These are phyloP conservation scores for Dinothrombium tinctorium DNA, from an alignment of 1,140 invertebrate genomes.

Conservation along the genomic window DNA sequence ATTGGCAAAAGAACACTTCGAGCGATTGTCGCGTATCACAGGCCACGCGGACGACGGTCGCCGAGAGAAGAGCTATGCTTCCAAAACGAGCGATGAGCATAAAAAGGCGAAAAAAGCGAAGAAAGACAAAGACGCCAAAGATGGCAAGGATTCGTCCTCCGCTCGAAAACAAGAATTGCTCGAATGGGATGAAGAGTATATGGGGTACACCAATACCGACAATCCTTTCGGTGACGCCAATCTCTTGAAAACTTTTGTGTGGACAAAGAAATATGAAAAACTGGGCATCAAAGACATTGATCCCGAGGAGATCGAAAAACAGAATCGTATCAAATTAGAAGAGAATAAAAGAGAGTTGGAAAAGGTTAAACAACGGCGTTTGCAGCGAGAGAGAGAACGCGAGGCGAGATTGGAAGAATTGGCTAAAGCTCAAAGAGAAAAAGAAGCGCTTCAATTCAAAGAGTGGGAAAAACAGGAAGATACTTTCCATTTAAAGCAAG, in stretches of 20 bases:
- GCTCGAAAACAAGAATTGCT: conserved; percentile 54
- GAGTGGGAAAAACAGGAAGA: conserved; percentile 68
- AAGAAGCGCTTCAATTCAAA: conserved; percentile 79
- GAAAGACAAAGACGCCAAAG: conserved; percentile 84
- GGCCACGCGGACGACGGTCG: too few species aligned
- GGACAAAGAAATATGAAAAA: conserved; percentile 86
- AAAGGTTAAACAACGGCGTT: conserved; percentile 61
- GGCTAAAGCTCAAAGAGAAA: conserved; percentile 54
- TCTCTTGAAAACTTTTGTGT: conserved; percentile 88
- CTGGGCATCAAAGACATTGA: conserved; percentile 61
- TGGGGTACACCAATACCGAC: conserved; percentile 85
- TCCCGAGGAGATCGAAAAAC: conserved; percentile 54
- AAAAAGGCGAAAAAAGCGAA: too few species aligned
- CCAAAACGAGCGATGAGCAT: too few species aligned
- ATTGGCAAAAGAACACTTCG: too few species aligned
- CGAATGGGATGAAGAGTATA: conserved; percentile 86
- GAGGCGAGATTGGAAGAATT: conserved; percentile 73
- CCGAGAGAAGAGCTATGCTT: too few species aligned
- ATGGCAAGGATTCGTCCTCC: too few species aligned
- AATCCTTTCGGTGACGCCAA: conserved; percentile 99
- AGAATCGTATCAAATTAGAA: conserved; percentile 61
- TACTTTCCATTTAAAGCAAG: conserved; percentile 22
- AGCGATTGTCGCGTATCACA: too few species aligned
- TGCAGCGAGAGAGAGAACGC: conserved; percentile 68
- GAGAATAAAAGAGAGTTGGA: conserved; percentile 49